Percentiles rank a stretch among this genome's conserved stretches.
Evolutionary conservation across 2,797 vertebrate genomes (phyloP).

Genomic region (Sarcophilus harrisii): DNA sequence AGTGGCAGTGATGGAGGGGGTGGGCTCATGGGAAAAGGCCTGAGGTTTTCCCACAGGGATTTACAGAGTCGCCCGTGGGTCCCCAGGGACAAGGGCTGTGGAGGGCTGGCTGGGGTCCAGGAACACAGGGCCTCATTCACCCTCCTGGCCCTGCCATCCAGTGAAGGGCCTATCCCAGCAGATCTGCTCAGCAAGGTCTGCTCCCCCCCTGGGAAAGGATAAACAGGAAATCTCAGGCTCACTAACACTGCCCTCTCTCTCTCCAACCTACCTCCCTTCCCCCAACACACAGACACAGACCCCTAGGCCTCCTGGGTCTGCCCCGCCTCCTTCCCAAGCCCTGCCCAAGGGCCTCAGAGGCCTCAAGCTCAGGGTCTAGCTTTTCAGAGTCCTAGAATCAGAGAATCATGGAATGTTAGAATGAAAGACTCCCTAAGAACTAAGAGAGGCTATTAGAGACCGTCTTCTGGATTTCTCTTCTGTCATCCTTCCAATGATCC

Average conservation of each 20-base stretch:
- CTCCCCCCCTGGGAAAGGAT: constrained; percentile 79
- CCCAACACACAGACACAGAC: not conserved
- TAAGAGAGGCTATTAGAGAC: not conserved
- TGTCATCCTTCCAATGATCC: not conserved
- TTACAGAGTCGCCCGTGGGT: constrained; percentile 59
- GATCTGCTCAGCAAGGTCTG: constrained; percentile 60
- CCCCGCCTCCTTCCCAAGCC: constrained; percentile 11
- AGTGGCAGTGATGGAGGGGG: not conserved
- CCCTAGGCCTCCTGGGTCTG: not conserved
- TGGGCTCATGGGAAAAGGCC: constrained; percentile 77
- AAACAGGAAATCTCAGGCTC: constrained; percentile 79
- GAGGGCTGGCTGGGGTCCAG: constrained; percentile 78
- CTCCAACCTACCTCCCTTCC: not conserved
- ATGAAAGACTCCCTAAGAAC: constrained; percentile 32
- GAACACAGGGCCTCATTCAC: constrained; percentile 47
- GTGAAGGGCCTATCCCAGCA: not conserved
- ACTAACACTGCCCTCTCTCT: constrained; percentile 66
- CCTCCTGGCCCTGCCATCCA: constrained; percentile 34
- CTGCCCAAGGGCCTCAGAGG: not conserved
- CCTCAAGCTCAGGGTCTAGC: constrained; percentile 10
- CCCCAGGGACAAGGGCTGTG: constrained; percentile 70
- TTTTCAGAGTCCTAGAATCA: constrained; percentile 18
- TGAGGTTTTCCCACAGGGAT: constrained; percentile 73
- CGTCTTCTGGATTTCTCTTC: not conserved
- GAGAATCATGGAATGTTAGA: not conserved